Evolutionary conservation across 2,888 invertebrate genomes (phyloP).

Genomic region (Mythimna impura): DNA sequence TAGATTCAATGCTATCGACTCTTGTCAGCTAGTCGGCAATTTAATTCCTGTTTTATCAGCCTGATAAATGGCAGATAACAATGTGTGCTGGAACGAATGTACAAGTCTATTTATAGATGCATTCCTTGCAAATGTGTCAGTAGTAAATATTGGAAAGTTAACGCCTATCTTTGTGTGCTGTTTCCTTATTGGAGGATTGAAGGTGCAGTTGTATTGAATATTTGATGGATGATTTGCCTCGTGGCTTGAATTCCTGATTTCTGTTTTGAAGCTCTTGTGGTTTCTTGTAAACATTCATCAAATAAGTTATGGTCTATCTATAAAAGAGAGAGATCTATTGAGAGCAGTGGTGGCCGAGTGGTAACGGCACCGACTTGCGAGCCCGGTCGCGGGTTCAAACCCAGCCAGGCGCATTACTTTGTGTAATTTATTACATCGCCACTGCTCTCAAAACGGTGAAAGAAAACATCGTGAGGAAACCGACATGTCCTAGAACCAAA

Average conservation of each 20-base stretch:
- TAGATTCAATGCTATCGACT: constrained; percentile 37
- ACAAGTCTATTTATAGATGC: constrained; percentile 34
- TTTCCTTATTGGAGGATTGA: constrained; percentile 42
- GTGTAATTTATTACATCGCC: no score
- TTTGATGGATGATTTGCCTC: constrained; percentile 24
- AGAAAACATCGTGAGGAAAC: no score
- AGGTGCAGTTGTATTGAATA: constrained; percentile 19
- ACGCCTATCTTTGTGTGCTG: constrained; percentile 11
- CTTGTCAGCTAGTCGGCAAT: constrained; percentile 51
- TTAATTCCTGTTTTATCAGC: constrained; percentile 52
- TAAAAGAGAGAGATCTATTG: background rate
- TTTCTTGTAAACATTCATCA: background rate
- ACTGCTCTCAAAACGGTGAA: no score
- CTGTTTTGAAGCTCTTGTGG: background rate
- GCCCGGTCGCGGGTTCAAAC: no score
- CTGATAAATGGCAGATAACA: constrained; percentile 57
- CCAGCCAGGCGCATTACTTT: no score
- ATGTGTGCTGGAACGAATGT: constrained; percentile 39
- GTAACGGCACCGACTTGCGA: no score
- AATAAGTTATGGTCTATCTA: background rate
- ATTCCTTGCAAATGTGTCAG: constrained; percentile 47
- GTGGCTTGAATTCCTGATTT: background rate
- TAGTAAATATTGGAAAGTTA: constrained; percentile 46
- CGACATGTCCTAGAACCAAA: no score
- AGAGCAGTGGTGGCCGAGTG: no score